Conservation (phyloP, 2,113 vertebrate genomes). For the Syrmaticus mikado region DNA sequence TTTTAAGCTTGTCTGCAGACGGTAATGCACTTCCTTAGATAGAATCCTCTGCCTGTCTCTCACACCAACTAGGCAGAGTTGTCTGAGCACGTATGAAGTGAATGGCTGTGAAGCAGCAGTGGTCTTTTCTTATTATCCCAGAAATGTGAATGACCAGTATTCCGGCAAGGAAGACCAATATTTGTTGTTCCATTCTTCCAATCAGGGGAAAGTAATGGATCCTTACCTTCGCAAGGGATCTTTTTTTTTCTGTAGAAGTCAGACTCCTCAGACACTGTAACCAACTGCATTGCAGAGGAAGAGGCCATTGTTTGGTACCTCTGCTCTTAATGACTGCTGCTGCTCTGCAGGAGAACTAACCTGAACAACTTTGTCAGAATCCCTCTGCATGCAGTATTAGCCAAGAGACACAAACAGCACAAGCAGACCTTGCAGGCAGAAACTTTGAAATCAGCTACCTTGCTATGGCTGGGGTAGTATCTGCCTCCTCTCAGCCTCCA, state of each 20-base stretch:
- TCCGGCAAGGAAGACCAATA: background rate
- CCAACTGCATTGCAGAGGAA: background rate
- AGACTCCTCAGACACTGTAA: background rate
- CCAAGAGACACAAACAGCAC: background rate
- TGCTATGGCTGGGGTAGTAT: background rate
- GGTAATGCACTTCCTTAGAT: background rate
- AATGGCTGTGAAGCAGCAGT: background rate
- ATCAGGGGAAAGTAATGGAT: background rate
- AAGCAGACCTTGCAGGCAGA: background rate
- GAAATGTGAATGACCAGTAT: background rate
- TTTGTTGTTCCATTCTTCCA: background rate
- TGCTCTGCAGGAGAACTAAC: background rate
- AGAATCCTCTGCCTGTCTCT: background rate
- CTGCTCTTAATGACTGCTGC: background rate
- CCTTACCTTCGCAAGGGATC: background rate
- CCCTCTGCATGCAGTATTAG: background rate
- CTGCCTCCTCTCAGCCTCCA: background rate
- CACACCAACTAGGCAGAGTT: background rate
- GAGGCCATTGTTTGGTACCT: background rate
- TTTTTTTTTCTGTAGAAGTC: background rate
- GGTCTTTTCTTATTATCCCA: constrained; percentile 17
- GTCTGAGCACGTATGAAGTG: background rate
- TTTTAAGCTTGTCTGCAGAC: background rate
- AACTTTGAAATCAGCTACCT: background rate
- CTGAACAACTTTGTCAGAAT: background rate